Conservation (phyloP, 2,113 vertebrate species). For the Austrofundulus limnaeus region DNA sequence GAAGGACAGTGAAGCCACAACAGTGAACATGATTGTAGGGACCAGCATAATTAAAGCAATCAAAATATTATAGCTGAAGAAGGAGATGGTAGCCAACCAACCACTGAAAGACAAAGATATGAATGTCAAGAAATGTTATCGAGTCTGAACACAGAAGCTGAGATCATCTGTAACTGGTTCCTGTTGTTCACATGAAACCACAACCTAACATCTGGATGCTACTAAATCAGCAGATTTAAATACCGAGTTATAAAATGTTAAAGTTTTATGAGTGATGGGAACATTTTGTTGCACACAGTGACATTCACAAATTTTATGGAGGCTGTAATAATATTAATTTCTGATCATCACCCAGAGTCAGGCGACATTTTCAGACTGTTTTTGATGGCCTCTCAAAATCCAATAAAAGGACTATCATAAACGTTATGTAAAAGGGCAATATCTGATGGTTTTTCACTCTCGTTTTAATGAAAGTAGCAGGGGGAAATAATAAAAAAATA, state of each 20-base stretch:
- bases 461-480: conserved; percentile 45
- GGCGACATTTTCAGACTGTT: conserved; percentile 61
- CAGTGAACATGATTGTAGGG: conserved; percentile 93
- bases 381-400: conserved; percentile 66
- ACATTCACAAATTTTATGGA: conserved; percentile 70
- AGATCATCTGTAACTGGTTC: conserved; percentile 13
- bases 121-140: neutral
- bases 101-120: conserved; percentile 80
- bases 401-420: conserved; percentile 58
- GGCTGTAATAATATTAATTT: conserved; percentile 64
- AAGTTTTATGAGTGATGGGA: conserved; percentile 42
- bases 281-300: conserved; percentile 50
- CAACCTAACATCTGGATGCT: conserved; percentile 44
- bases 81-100: conserved; percentile 93
- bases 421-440: conserved; percentile 52
- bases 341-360: conserved; percentile 59
- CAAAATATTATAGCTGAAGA: conserved; percentile 90
- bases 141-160: conserved; percentile 1
- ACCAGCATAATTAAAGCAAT: conserved; percentile 93
- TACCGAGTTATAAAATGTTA: conserved; percentile 35
- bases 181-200: conserved; percentile 6
- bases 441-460: conserved; percentile 58
- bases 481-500: neutral
- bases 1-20: conserved; percentile 89
- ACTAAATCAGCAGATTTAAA: conserved; percentile 35